Percentiles rank a stretch among this genome's conserved stretches.
phyloP scores from a whole-genome alignment of 2,113 vertebrate genomes.

The Apodemus sylvaticus region DNA sequence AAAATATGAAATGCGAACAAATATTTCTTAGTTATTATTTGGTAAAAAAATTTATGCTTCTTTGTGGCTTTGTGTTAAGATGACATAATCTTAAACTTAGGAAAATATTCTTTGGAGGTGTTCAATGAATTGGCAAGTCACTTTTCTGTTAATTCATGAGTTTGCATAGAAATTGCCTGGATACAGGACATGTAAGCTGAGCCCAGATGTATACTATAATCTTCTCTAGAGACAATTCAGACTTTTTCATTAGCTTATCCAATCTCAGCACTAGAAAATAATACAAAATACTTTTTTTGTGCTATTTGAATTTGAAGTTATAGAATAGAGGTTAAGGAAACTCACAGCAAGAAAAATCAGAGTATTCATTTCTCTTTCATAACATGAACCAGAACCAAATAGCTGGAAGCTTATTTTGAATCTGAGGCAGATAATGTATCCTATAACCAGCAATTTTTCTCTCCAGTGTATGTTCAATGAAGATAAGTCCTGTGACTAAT shows the following conservation, averaged over 20 bases:
- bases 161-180: background rate
- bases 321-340: background rate
- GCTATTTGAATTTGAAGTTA: background rate
- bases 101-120: background rate
- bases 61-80: background rate
- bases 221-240: background rate
- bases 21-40: background rate
- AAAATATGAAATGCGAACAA: conserved; percentile 1
- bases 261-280: background rate
- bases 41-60: background rate
- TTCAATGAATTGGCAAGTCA: background rate
- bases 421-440: conserved; percentile 59
- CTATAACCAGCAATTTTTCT: conserved; percentile 63
- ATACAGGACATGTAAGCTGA: background rate
- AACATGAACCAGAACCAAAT: conserved; percentile 59
- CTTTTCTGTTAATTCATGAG: background rate
- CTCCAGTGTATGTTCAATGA: conserved; percentile 63
- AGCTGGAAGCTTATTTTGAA: conserved; percentile 57
- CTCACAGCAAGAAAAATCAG: background rate
- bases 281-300: background rate
- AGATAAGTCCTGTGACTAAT: conserved; percentile 71
- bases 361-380: conserved; percentile 62
- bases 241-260: background rate
- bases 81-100: background rate
- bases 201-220: background rate